Base-by-base conservation (phyloP, 2,888 invertebrate species). In the Catocala fraxini region DNA sequence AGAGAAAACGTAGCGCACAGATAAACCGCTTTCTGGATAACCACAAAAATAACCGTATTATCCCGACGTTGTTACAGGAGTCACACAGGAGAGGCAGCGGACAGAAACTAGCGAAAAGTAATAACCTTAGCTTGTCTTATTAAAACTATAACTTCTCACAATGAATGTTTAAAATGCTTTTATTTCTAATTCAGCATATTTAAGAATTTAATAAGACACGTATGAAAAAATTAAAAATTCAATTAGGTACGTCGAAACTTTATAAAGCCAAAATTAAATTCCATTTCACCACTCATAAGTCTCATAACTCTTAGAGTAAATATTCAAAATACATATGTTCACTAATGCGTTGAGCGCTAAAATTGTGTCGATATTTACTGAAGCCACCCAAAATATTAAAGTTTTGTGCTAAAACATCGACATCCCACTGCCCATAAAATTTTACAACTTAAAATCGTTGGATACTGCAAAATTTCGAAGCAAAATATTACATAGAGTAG, bases 381-480 rank as follows among this genome's bases (percentile, higher is more conserved):
- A 62, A 56, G 67, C 57, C 49, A 47, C 55, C 56, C 39, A 59
- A 72, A 66, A 79, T 80, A 75, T 79, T 75, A 82, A 82, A 78
- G 71, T 80, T 74, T 58, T 49, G 52, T 25, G 49, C 65, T 53
- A 63, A 67, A 68, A 67, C 68, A 69, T 61, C 41, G 51, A 25
- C 64, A 51, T 61, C 62, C 53, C 60, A 53, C 35, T 43, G 53
- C 46, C 61, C 77, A 67, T 82, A 79, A 83, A 82, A 82, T 84
- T 84, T 84, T 79, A 84, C 76, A 71, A 65, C 81, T 66, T 69
- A 66, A 77, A 81, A 76, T 81, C 73, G 68, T 66, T 67, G 68
- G 60, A 70, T 73, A 80, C 70, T 76, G 68, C 59, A 70, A 71
- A 75, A 73, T 70, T 70, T 75, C 65, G 48, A 73, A 64, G 61